Base-by-base conservation (phyloP, 2,888 invertebrate species). In the Morpho helenor region DNA sequence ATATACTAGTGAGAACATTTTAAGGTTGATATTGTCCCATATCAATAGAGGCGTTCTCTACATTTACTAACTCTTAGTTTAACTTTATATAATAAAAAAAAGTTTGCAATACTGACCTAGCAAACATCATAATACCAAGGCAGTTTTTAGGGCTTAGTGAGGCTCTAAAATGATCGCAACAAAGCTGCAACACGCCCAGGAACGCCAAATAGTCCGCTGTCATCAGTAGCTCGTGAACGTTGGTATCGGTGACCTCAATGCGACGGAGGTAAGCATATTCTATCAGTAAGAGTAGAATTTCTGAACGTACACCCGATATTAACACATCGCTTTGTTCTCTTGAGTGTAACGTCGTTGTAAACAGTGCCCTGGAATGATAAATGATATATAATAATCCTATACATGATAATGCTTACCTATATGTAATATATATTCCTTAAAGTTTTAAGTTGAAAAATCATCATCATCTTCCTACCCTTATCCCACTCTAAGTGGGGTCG, bases 191-290 rank as follows among this genome's bases (percentile, higher is more conserved):
- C 49, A 98, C 93, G 0, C 96, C 96, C 49, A 95, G 88, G 67
- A 98, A 95, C 70, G 96, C 95, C 56, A 98, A 93, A 78, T 97
- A 98, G 87, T 98, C 98, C 3, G 98, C 96, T 0, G 96, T 95
- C 69, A 95, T 94, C 46, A 98, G 91, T 9, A 98, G 88, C 71
- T 94, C 93, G 72, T 95, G 95, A 0, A 97, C 97, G 75, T 97
- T 98, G 42, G 94, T 92, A 44, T 93, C 92, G 59, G 92, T 94
- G 31, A 98, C 93, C 61, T 94, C 93, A 56, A 96, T 92, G 65
- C 94, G 94, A 55, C 97, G 92, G 47, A 97, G 89, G 82, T 98
- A 98, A 0, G 97, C 96, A 81, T 96, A 98, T 68, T 96, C 94
- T 64, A 98, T 93, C 45, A 98, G 91, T 55, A 94, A 91, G 61